A percentile compares a stretch with the other conserved stretches of the same genome.
phyloP scores from a whole-genome alignment of 2,113 vertebrate species.

The Oceanodroma tethys region DNA sequence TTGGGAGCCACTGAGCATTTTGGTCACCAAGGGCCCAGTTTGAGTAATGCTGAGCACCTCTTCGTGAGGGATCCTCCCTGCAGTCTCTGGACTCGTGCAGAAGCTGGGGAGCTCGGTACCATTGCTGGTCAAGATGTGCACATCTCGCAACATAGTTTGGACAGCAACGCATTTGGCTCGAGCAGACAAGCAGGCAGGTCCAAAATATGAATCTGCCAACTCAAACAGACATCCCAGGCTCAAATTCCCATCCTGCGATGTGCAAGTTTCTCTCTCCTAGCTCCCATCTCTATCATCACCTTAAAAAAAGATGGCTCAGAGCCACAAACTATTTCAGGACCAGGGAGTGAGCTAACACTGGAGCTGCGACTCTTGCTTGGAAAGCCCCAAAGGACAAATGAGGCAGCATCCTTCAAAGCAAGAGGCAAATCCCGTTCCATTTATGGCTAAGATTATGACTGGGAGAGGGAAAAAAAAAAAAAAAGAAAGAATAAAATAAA shows the following conservation, averaged over 20 bases:
- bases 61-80: background rate
- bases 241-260: background rate
- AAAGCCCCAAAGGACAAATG: background rate
- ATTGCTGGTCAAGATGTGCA: background rate
- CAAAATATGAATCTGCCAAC: background rate
- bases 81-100: background rate
- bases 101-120: background rate
- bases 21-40: accelerated
- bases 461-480: background rate
- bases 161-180: background rate
- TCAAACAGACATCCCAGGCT: slow-evolving; percentile 11
- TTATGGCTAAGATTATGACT: background rate
- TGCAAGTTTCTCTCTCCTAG: background rate
- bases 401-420: background rate
- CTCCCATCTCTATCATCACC: slow-evolving; percentile 33
- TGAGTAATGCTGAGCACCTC: background rate
- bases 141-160: background rate
- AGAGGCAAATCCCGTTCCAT: background rate
- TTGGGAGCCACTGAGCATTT: background rate
- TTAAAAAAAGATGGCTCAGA: background rate
- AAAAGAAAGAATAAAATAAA: background rate
- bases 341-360: background rate
- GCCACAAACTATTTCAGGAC: background rate
- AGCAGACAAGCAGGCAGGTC: background rate
- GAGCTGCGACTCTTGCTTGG: background rate